Evolutionary conservation across 2,113 vertebrate genomes (phyloP).

Genomic region (Micromys minutus): DNA sequence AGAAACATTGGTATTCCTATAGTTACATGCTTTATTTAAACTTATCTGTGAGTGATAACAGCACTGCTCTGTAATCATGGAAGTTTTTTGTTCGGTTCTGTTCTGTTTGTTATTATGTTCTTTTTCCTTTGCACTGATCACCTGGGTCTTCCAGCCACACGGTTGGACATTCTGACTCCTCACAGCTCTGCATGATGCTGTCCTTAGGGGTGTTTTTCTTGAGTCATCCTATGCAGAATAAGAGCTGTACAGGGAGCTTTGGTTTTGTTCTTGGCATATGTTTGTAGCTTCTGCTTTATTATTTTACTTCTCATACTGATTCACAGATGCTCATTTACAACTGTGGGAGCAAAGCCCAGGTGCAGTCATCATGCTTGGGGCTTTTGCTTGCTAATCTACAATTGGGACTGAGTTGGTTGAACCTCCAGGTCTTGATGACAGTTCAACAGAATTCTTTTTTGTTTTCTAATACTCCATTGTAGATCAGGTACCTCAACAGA

Average conservation of each 20-base stretch:
- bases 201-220: neutral
- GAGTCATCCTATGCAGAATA: neutral
- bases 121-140: neutral
- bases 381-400: neutral
- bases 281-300: neutral
- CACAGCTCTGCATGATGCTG: neutral
- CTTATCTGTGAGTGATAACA: neutral
- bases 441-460: neutral
- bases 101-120: neutral
- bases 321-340: neutral
- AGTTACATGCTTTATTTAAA: neutral
- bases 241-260: too few relatives aligned
- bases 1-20: neutral
- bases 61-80: neutral
- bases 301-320: neutral
- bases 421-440: neutral
- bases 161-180: neutral
- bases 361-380: neutral
- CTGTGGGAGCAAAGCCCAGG: neutral
- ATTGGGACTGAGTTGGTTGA: neutral
- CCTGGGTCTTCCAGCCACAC: neutral
- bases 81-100: neutral
- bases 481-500: neutral
- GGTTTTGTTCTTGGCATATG: neutral
- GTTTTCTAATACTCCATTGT: neutral